phyloP scores from a whole-genome alignment of 2,888 invertebrate species.

The Caenorhabditis afra region DNA sequence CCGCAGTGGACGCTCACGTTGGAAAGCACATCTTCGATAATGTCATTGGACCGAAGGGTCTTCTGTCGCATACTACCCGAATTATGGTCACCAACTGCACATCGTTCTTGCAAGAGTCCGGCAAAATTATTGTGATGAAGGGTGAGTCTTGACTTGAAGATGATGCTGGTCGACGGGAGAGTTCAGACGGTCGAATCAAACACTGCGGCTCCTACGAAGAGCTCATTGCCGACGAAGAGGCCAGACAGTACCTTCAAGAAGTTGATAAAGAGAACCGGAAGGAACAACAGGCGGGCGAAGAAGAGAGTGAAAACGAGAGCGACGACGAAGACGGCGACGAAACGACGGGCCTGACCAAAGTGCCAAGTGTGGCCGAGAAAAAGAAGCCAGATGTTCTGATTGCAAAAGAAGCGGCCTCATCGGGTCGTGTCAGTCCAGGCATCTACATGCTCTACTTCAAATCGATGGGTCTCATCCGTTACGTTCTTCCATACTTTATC shows the following conservation, averaged over 20 bases:
- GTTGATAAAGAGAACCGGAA: constrained; percentile 45
- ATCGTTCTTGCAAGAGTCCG: constrained; percentile 92
- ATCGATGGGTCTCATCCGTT: constrained; percentile 74
- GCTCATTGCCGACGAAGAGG: constrained; percentile 59
- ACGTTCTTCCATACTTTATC: constrained; percentile 65
- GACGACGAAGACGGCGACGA: too few species aligned
- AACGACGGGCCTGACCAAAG: too few species aligned
- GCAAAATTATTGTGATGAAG: constrained; percentile 91
- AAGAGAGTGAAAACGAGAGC: too few species aligned
- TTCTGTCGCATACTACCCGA: constrained; percentile 85
- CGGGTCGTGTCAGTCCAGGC: constrained; percentile 75
- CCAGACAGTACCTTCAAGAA: constrained; percentile 63
- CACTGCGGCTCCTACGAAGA: constrained; percentile 70
- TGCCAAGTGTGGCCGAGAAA: too few species aligned
- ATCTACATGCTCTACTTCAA: constrained; percentile 76
- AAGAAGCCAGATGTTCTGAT: constrained; percentile 64
- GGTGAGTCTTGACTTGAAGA: too few species aligned
- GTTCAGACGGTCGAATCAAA: constrained; percentile 64
- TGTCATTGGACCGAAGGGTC: constrained; percentile 78
- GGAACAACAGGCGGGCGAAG: constrained; percentile 31
- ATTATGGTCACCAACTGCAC: constrained; percentile 96
- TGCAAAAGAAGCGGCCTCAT: constrained; percentile 74
- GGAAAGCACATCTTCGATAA: constrained; percentile 88
- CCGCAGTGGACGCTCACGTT: constrained; percentile 97
- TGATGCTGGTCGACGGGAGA: too few species aligned